Evolutionary conservation across 1,140 invertebrate species (phyloP).

Genomic region (Stenopsyche tienmushanensis): DNA sequence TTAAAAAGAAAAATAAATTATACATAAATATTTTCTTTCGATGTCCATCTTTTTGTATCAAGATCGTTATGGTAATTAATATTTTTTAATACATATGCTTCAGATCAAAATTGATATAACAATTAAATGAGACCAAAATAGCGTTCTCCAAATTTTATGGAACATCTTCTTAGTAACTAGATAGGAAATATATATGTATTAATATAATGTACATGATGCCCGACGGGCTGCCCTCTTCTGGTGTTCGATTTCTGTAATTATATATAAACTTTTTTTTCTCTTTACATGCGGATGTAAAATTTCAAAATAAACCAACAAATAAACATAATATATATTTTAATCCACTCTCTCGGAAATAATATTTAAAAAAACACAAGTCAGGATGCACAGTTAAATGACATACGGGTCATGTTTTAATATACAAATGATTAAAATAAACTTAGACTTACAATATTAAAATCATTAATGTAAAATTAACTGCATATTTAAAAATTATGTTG

Average conservation of each 20-base stretch:
- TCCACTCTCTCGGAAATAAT: too few relatives aligned
- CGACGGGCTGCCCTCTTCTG: constrained; percentile 21
- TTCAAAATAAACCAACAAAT: not conserved
- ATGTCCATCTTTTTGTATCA: constrained; percentile 2
- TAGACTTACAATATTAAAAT: not conserved
- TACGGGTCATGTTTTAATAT: constrained; percentile 9
- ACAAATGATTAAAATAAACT: constrained; percentile 18
- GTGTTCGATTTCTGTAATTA: constrained; percentile 5
- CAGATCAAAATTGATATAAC: constrained; percentile 1
- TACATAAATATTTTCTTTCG: constrained; percentile 13
- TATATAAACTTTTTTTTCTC: not conserved
- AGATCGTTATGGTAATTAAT: not conserved
- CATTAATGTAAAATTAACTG: not conserved
- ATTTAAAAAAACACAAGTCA: too few relatives aligned
- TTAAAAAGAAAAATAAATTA: constrained; percentile 25
- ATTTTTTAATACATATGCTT: not conserved
- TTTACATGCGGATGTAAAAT: not conserved
- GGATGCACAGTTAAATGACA: not conserved
- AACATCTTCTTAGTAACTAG: constrained; percentile 21
- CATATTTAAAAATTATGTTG: not conserved
- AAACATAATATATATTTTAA: not conserved
- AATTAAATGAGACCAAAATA: too few relatives aligned
- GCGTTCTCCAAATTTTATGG: not conserved
- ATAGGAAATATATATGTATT: constrained; percentile 26
- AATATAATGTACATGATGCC: constrained; percentile 27